These are phyloP conservation scores for Stenotaenia linearis DNA, from an alignment of 2,888 invertebrate species.

Conservation along the genomic window DNA sequence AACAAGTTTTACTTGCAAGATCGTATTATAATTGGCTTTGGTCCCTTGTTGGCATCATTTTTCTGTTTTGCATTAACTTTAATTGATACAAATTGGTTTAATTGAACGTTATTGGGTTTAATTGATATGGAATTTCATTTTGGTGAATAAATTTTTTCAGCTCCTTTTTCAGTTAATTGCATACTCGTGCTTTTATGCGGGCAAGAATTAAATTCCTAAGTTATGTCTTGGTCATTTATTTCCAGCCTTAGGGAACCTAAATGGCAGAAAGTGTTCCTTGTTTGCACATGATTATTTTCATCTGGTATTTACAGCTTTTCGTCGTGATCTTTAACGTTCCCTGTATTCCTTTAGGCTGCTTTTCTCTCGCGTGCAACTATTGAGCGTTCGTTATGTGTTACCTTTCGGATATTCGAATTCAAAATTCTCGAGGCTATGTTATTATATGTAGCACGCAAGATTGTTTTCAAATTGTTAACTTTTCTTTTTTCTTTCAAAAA, in stretches of 20 bases:
- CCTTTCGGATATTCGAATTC: too few relatives aligned
- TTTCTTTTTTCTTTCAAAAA: too few relatives aligned
- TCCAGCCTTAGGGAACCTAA: neutral
- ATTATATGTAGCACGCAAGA: neutral
- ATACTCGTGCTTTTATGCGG: neutral
- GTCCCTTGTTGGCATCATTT: neutral
- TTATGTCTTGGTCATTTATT: neutral
- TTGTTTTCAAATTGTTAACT: neutral
- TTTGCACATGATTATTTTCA: neutral
- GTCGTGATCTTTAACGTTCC: neutral
- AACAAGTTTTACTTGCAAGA: neutral
- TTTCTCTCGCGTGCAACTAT: too few relatives aligned
- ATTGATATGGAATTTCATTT: neutral
- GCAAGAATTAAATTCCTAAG: neutral
- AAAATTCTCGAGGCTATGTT: too few relatives aligned
- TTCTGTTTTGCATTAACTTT: neutral
- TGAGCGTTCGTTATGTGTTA: too few relatives aligned
- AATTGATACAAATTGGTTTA: neutral
- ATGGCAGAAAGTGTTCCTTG: neutral
- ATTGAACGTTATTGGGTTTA: neutral
- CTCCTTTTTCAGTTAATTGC: neutral
- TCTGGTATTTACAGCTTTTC: neutral
- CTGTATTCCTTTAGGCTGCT: neutral
- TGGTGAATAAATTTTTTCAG: neutral
- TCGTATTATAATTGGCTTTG: neutral